phyloP scores from a whole-genome alignment of 1,140 invertebrate genomes.

The Paralvinella palmiformis region DNA sequence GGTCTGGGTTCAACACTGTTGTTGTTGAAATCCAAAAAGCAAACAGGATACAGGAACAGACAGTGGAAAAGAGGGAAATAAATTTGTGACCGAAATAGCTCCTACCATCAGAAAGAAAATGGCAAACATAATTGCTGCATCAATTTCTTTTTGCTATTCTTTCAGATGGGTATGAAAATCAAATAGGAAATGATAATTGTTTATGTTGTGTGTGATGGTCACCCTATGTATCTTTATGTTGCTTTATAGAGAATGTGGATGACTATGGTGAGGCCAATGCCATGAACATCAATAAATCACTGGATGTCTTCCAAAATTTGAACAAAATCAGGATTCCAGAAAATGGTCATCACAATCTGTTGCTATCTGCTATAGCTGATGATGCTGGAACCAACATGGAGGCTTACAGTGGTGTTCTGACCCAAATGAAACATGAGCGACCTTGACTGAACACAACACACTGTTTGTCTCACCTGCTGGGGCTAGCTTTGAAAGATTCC shows the following conservation, averaged over 20 bases:
- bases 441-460: slow-evolving; percentile 1
- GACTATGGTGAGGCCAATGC: slow-evolving; percentile 1
- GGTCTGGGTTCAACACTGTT: no score
- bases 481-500: slow-evolving; percentile 8
- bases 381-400: slow-evolving; percentile 6
- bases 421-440: background rate
- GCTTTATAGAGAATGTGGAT: no score
- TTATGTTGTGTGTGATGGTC: background rate
- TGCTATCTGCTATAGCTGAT: background rate
- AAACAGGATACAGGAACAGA: slow-evolving; percentile 8
- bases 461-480: slow-evolving; percentile 4
- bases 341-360: background rate
- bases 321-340: background rate
- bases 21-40: slow-evolving; percentile 14
- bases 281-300: background rate
- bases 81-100: slow-evolving; percentile 10
- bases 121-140: background rate
- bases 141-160: background rate
- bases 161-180: background rate
- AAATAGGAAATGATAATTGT: slow-evolving; percentile 6
- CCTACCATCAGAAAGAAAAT: background rate
- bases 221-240: background rate
- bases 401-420: slow-evolving; percentile 11
- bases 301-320: background rate
- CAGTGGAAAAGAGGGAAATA: background rate